Base-by-base conservation (phyloP, 92 coral and sea anemone genomes). In the Umimayanthus chanpuru region DNA sequence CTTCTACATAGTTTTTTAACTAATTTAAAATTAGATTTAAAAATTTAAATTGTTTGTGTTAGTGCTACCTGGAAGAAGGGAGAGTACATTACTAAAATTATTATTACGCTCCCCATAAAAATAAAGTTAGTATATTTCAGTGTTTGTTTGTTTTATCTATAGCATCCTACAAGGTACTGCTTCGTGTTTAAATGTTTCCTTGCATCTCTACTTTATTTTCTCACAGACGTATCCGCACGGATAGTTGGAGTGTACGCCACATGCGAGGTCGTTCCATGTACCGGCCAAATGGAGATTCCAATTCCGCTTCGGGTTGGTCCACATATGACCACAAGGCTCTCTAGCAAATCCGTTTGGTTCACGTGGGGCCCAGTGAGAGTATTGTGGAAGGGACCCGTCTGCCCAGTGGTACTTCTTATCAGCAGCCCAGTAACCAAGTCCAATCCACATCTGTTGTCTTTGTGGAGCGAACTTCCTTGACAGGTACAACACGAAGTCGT, bases 401-500 rank as follows among this genome's bases (percentile, higher is more conserved):
- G 14, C 11, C 76, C 76, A 71, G 76, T 71, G 39, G 39, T 6
- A 71, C 12, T 71, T 71, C 12, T 29, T 71, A 12, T 29, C 39
- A 25, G 76, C 26, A 16, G 16, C 40, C 38, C 1, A 41, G 39
- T 71, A 25, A 8, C 16, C 38, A 15, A 71, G 76, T 29, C 76
- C 76, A 71, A 71, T 71, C 76, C 76, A 71, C 76, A 71, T 71
- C 36, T 32, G 36, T 38, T 71, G 76, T 71, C 41, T 6, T 12
- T 26, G 76, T 29, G 16, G 76, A 4, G 76, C 43, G 32, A 72
- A 72, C 32, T 72, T 72, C 40, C 28, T 32, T 72, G 76, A 25
- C 76, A 72, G 76, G 40, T 72, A 72, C 21, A 72, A 72, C 43
- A 72, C 76, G 32, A 72, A 72, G 40, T 72, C 76, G 76, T 72